Evolutionary conservation across 2,797 vertebrate species (phyloP).

Genomic region (Uromys caudimaculatus): DNA sequence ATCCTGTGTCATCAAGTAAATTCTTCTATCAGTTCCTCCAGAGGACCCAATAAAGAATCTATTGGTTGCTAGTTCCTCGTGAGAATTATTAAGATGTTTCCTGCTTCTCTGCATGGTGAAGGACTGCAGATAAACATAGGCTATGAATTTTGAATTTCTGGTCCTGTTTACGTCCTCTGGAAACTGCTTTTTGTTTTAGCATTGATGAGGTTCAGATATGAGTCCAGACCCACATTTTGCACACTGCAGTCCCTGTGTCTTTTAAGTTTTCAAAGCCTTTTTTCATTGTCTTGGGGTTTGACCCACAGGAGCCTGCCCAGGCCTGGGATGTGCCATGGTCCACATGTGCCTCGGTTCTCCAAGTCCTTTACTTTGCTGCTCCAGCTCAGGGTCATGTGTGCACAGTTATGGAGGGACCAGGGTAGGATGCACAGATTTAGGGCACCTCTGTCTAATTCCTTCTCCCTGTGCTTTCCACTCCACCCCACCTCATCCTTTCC

Average conservation of each 20-base stretch:
- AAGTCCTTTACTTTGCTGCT: not conserved
- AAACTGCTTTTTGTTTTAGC: not conserved
- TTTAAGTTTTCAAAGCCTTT: not conserved
- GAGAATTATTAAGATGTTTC: not conserved
- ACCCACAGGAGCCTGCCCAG: not conserved
- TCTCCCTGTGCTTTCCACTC: not conserved
- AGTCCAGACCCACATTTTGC: not conserved
- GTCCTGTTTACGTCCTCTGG: not conserved
- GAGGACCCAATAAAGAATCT: not conserved
- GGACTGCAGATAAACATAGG: not conserved
- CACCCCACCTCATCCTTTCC: not conserved
- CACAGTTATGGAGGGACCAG: not conserved
- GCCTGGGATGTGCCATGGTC: not conserved
- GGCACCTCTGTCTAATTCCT: not conserved
- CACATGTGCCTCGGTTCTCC: not conserved
- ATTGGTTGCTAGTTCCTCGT: not conserved
- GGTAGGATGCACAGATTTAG: not conserved
- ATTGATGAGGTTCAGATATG: not conserved
- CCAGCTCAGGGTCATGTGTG: not conserved
- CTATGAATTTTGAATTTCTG: slow-evolving; percentile 4
- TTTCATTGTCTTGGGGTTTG: not conserved
- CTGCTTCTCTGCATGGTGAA: not conserved
- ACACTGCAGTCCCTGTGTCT: not conserved
- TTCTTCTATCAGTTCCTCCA: not conserved
- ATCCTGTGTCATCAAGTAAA: not conserved